phyloP scores from a whole-genome alignment of 2,888 invertebrate genomes.

The Parthenolecanium corni region DNA sequence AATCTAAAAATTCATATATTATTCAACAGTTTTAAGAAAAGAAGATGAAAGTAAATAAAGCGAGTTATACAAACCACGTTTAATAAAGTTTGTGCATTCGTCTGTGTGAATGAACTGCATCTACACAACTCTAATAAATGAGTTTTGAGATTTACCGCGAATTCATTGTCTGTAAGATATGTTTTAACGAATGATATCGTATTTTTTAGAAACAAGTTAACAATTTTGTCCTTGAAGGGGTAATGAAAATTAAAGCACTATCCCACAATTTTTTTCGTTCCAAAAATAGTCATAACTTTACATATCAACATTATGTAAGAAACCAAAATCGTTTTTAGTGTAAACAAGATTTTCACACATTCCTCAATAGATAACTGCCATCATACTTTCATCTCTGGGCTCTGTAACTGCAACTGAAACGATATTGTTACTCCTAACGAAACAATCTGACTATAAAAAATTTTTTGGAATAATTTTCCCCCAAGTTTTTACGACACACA shows the following conservation, averaged over 20 bases:
- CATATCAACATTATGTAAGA: no score
- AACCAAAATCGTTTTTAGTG: no score
- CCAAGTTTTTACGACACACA: no score
- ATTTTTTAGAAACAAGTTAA: not conserved
- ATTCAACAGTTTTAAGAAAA: not conserved
- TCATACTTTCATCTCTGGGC: no score
- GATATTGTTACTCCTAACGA: no score
- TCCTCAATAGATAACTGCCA: no score
- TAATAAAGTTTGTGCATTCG: not conserved
- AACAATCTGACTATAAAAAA: no score
- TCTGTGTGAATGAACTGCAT: slow-evolving; percentile 3
- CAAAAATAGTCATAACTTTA: no score
- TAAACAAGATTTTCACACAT: no score
- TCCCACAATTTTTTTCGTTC: no score
- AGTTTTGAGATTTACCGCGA: not conserved
- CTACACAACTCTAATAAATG: slow-evolving; percentile 9
- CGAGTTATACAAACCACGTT: not conserved
- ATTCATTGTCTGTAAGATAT: slow-evolving; percentile 7
- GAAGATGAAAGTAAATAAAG: not conserved
- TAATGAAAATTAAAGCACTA: not conserved
- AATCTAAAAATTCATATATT: not conserved
- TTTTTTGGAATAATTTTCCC: no score
- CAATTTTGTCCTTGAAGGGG: not conserved
- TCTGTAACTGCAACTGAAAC: no score
- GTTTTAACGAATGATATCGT: not conserved